Evolutionary conservation across 2,888 invertebrate genomes (phyloP).

Genomic region (Cryptops parisi): DNA sequence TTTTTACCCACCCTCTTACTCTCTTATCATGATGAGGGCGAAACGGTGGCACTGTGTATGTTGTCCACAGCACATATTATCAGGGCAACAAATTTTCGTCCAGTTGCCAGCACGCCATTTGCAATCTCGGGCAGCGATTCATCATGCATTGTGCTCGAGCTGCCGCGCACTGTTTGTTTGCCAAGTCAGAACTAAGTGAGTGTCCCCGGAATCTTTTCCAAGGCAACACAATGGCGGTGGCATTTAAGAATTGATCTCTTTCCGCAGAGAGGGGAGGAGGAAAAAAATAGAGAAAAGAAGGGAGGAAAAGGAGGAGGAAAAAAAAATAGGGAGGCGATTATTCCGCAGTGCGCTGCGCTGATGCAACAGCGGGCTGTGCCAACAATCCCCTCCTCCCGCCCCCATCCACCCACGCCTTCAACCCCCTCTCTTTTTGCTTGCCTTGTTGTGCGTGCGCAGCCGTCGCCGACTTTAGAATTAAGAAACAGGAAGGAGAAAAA

Average conservation of each 20-base stretch:
- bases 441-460: too few species aligned
- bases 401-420: not conserved
- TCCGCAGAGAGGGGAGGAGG: slow-evolving; percentile 1
- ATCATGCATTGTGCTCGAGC: slow-evolving; percentile 12
- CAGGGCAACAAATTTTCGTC: slow-evolving; percentile 10
- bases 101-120: slow-evolving; percentile 4
- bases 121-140: slow-evolving; percentile 8
- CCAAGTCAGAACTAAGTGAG: slow-evolving; percentile 5
- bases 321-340: slow-evolving; percentile 6
- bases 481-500: too few species aligned
- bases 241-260: slow-evolving; percentile 13
- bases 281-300: slow-evolving; percentile 1
- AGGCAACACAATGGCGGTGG: slow-evolving; percentile 12
- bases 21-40: not conserved
- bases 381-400: not conserved
- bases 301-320: slow-evolving; percentile 2
- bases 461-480: too few species aligned
- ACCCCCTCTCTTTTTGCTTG: not conserved
- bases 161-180: slow-evolving; percentile 10
- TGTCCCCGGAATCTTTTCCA: slow-evolving; percentile 10
- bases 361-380: not conserved
- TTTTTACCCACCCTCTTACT: too few species aligned
- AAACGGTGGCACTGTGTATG: not conserved
- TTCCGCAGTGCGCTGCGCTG: slow-evolving; percentile 8
- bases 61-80: slow-evolving; percentile 8